Evolutionary conservation across 2,797 vertebrate species (phyloP), one percentile per base, ranked within the genome.

Genomic region (Helostoma temminkii): DNA sequence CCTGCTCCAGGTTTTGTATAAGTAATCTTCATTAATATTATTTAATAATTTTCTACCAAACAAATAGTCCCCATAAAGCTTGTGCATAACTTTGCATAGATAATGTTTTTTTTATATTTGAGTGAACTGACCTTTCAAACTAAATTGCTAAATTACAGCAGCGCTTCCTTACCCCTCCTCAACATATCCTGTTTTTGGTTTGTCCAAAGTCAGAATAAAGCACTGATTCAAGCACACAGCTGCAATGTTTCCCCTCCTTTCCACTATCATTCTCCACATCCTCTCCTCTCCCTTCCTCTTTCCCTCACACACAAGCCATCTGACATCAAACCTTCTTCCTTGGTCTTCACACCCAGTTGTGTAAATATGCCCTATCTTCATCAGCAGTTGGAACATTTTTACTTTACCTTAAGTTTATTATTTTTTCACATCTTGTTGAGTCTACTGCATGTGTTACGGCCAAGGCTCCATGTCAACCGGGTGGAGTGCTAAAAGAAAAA

Each of bases 151-250:
- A 57, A 76, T 28, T 71, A 73, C 66, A 58, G 73, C 76, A 76
- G 76, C 50, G 66, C 78, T 76, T 80, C 65, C 68, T 65, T 30
- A 22, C 60, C 61, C 67, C 45, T 71, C 60, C 75, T 63, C 57
- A 66, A 54, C 81, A 81, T 83, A 84, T 93, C 90, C 88, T 92
- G 89, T 89, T 91, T 81, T 84, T 73, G 58, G 53, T 59, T 64
- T 49, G 79, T 85, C 82, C 81, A 65, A 76, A 76, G 66, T 68
- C 74, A 25, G 85, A 86, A 93, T 91, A 91, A 92, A 91, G 90
- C 88, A 21, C 62, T 32, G 54, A 92, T 93, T 92, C 78, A 92
- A 81, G 71, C 57, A 2, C 83, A 85, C 92, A 92, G 90, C 91
- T 93, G 90, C 88, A 84, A 76, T 79, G 55, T 68, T 66, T 52